Percentiles rank a stretch among this genome's conserved stretches.
These are phyloP conservation scores for Chaenocephalus aceratus DNA, from an alignment of 2,113 vertebrate genomes.

Conservation along the genomic window DNA sequence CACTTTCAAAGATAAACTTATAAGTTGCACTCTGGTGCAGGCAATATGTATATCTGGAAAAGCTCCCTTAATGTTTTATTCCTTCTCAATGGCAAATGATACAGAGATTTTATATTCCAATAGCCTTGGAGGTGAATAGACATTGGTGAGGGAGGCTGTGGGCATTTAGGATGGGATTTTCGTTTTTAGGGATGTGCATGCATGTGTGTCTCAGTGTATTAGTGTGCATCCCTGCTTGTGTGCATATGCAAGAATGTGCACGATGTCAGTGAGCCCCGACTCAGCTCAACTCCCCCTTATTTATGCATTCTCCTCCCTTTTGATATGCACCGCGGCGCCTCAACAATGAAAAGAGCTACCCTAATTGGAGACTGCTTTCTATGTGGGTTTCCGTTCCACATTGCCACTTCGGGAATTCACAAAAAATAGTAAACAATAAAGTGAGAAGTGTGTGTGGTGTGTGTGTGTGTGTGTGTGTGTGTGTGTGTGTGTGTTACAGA, in stretches of 20 bases:
- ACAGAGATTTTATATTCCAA: constrained; percentile 51
- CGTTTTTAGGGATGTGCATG: constrained; percentile 29
- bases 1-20: constrained; percentile 57
- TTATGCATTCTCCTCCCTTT: constrained; percentile 56
- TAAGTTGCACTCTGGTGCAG: constrained; percentile 50
- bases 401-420: constrained; percentile 55
- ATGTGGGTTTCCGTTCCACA: constrained; percentile 71
- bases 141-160: constrained; percentile 41
- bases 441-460: constrained; percentile 17
- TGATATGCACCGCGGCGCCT: constrained; percentile 58
- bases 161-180: constrained; percentile 9
- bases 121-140: constrained; percentile 54
- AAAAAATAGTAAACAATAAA: constrained; percentile 55
- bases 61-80: constrained; percentile 51
- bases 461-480: too few relatives aligned
- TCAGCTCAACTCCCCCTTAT: constrained; percentile 54
- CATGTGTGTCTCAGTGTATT: constrained; percentile 7
- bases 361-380: constrained; percentile 78
- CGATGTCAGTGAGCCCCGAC: constrained; percentile 29
- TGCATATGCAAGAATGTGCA: constrained; percentile 31
- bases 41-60: constrained; percentile 36
- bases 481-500: constrained; percentile 6
- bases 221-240: constrained; percentile 7
- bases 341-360: constrained; percentile 60
- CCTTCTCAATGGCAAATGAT: constrained; percentile 45